Base-by-base conservation (phyloP, 2,797 vertebrate species). In the Channallabes apus region DNA sequence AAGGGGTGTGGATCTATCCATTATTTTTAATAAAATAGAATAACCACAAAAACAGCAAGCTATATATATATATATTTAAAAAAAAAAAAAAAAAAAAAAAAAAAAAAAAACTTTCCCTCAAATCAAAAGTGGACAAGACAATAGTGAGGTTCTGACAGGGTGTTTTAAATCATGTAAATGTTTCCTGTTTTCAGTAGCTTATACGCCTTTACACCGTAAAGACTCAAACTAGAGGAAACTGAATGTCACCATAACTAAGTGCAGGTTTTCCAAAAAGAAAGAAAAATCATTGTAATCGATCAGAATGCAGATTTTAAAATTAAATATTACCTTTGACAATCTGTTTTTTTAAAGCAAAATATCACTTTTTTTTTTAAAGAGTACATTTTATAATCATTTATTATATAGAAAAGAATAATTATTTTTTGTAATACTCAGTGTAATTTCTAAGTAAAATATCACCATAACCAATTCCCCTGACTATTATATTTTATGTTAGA, bases 1-100 rank as follows among this genome's bases (percentile, higher is more conserved):
- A 77, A 17, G 62, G 67, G 87, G 86, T 79, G 86, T 78, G 92
- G 89, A 91, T 91, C 86, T 90, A n/a, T 61, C 35, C 73, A 71
- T 69, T 64, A 78, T 41, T 29, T 72, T 24, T 5, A 79, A 86
- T 41, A 73, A 67, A 73, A 56, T 58, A 59, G 20, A 58, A 46
- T 18, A 41, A 12, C 46, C 8, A 59, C 3, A 77, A 32, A 32
- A 59, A 38, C 20, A 22, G 29, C 46, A 71, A 79, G 20, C 58
- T 18, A 41, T 27, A 22, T 6, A 22, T 38, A 38, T 38, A 38
- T 38, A 38, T 35, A 83, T n/a, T 32, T 32, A 32, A 32, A 32
- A 32, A 32, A 32, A 32, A 32, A 32, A 32, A 32, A n/a, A 32
- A 32, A 32, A 32, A 32, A 32, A 32, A 32, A 32, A 32, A 32